A percentile compares a stretch with the other conserved stretches of the same genome.
phyloP scores from a whole-genome alignment of 2,888 invertebrate species.

The Megastigmus dorsalis region DNA sequence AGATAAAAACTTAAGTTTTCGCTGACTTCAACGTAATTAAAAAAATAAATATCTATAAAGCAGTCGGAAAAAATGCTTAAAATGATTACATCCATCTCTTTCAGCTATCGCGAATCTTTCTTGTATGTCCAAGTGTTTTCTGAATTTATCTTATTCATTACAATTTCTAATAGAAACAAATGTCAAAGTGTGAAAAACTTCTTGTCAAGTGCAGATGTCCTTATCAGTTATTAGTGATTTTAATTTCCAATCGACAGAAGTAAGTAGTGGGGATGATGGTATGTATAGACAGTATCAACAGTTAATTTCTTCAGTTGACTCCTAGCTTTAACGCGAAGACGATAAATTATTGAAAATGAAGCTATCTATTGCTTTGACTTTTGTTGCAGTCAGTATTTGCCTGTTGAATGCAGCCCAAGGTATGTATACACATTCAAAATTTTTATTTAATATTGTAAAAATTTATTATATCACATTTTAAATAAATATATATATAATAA shows the following conservation, averaged over 20 bases:
- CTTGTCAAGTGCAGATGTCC: not conserved
- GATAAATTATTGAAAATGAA: conserved; percentile 7
- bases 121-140: no score
- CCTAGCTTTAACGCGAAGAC: not conserved
- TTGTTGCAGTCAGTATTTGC: not conserved
- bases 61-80: no score
- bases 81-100: no score
- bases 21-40: not conserved
- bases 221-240: no score
- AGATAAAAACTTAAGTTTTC: not conserved
- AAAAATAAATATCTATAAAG: not conserved
- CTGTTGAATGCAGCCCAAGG: not conserved
- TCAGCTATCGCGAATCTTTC: no score
- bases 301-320: not conserved
- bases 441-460: not conserved
- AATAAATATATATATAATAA: no score
- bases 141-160: not conserved
- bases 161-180: not conserved
- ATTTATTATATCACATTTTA: no score
- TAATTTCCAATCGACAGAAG: not conserved
- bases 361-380: not conserved
- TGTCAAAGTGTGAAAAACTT: not conserved
- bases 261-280: not conserved
- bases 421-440: not conserved
- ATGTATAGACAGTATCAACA: not conserved